These are phyloP conservation scores for Betta splendens DNA, from an alignment of 2,797 vertebrate genomes.

Conservation along the genomic window DNA sequence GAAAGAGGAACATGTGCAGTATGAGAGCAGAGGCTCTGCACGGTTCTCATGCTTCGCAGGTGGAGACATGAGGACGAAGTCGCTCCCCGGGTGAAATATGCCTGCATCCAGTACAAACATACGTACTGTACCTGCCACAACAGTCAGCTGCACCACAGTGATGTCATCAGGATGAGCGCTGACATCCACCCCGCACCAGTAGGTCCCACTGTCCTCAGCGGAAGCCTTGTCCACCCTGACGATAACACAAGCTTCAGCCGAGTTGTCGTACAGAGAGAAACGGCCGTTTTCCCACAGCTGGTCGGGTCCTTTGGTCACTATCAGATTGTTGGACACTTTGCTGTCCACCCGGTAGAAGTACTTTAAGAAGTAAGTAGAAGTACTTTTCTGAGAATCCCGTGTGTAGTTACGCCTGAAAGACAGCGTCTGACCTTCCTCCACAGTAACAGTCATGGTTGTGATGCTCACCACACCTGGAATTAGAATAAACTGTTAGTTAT, in stretches of 20 bases:
- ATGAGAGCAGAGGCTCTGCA: neutral
- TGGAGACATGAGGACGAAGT: too few species aligned
- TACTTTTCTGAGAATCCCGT: rapidly evolving
- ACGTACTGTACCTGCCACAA: constrained; percentile 42
- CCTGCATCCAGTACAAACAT: too few species aligned
- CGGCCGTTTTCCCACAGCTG: constrained; percentile 25
- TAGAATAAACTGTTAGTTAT: constrained; percentile 14
- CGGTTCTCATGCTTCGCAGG: constrained; percentile 32
- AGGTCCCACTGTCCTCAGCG: constrained; percentile 49
- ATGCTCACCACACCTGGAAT: constrained; percentile 34
- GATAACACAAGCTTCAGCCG: constrained; percentile 34
- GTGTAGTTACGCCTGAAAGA: constrained; percentile 54
- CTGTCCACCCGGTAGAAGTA: constrained; percentile 24
- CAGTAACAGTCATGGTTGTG: constrained; percentile 4
- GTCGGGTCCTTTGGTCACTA: constrained; percentile 23
- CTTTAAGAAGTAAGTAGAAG: too few species aligned
- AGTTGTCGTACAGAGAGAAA: constrained; percentile 65
- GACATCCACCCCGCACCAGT: constrained; percentile 54
- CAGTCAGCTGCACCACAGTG: constrained; percentile 37
- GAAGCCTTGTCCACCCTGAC: constrained; percentile 29
- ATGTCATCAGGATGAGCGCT: rapidly evolving
- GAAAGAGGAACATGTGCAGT: constrained; percentile 40
- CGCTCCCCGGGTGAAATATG: too few species aligned
- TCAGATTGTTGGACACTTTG: neutral
- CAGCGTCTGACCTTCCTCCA: constrained; percentile 42